Base-by-base conservation (phyloP, 35 echinoderm and acorn worm genomes). In the Strongylocentrotus purpuratus region DNA sequence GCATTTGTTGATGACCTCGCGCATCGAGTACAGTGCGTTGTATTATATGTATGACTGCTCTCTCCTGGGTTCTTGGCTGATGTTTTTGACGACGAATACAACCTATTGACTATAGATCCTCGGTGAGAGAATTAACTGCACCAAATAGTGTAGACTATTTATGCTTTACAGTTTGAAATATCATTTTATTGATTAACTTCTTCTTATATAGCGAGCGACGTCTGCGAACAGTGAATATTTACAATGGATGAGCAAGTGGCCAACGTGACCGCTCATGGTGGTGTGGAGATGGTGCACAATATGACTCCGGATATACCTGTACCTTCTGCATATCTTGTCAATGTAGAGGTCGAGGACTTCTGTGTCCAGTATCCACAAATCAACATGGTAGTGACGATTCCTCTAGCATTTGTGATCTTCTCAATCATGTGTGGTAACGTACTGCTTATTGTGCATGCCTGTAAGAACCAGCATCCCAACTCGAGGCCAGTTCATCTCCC, bases 311-410 rank as follows among this genome's bases (percentile, higher is more conserved):
- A 15, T 4, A 78, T 7, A 78, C 65, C 20, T n/a, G 65, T 78
- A 78, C 18, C 65, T 78, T 78, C 65, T 78, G n/a, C 65, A 28
- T 22, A 78, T n/a, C 20, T 78, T n/a, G 22, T 33, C 45, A 89
- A 46, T 31, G 48, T 47, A 12, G 13, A 50, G 2, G 17, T 93
- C 2, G 47, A 93, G 46, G 31, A 58, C 9, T 93, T 50, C 46
- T 93, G 91, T 46, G 13, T 14, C 17, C 35, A 18, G 11, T 47
- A 46, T 47, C 46, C 17, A 11, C n/a, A 22, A 55, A 93, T 93
- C 48, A 93, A 46, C 31, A 46, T 93, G 91, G 91, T 93, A 47
- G 48, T 93, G n/a, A n/a, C 91, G 5, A 58, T 93, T 15, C 91
- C 91, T 50, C 48, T 93, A 25, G 91, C 46, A 28, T 55, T 93